These are phyloP conservation scores for Rhynchopsitta pachyrhyncha DNA, from an alignment of 2,113 vertebrate species.

Conservation along the genomic window DNA sequence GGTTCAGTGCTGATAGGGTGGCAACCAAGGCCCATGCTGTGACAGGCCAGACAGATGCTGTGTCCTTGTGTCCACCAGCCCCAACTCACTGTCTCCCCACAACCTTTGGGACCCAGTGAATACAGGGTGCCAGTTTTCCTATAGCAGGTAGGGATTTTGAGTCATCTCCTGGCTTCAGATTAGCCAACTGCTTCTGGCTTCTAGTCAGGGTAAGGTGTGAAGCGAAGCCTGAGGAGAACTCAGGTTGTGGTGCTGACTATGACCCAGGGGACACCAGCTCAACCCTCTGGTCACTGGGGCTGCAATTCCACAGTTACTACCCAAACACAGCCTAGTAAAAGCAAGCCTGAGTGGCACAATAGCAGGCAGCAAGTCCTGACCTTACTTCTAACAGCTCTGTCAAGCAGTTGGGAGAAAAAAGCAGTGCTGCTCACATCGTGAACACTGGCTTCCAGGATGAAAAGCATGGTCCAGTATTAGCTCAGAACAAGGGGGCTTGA, in stretches of 20 bases:
- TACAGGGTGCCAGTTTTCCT: neutral
- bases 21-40: neutral
- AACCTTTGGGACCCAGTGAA: neutral
- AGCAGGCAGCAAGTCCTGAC: neutral
- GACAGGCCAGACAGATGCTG: neutral
- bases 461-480: neutral
- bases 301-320: neutral
- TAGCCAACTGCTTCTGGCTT: neutral
- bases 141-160: neutral
- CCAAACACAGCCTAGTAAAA: neutral
- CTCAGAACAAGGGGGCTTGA: neutral
- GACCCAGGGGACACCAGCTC: neutral
- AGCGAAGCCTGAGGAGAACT: neutral
- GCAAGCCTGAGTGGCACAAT: neutral
- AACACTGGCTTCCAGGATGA: neutral
- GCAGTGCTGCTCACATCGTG: neutral
- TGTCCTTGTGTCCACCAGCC: neutral
- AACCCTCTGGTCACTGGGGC: neutral
- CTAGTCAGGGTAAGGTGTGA: neutral
- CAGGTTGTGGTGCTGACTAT: fast-evolving
- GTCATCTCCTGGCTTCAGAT: neutral
- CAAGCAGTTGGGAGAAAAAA: neutral
- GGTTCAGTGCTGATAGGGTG: neutral
- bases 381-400: neutral
- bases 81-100: neutral